Conservation (phyloP, 2,113 vertebrate species). For the Corythaeola cristata region DNA sequence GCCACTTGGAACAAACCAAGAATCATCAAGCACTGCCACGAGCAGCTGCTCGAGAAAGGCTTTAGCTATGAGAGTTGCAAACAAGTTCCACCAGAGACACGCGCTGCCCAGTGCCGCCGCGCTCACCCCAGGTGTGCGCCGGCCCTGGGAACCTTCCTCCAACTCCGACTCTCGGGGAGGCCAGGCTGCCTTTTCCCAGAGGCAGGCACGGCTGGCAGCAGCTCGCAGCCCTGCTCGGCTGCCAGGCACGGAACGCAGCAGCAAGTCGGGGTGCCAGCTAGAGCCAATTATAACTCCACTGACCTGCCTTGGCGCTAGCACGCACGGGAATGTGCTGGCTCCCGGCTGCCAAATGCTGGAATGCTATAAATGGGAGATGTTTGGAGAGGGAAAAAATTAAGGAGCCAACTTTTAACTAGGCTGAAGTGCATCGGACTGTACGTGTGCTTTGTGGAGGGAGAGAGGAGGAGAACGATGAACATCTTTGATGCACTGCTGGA, state of each 20-base stretch:
- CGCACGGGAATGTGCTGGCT: neutral
- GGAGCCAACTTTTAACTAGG: slow-evolving; percentile 46
- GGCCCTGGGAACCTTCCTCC: neutral
- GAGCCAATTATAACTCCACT: neutral
- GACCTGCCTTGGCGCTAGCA: neutral
- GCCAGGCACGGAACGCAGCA: neutral
- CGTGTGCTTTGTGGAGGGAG: neutral
- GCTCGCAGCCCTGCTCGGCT: neutral
- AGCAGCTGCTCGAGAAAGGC: neutral
- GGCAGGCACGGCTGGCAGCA: neutral
- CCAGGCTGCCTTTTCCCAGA: neutral
- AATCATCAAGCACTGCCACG: rapidly evolving
- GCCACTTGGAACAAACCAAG: neutral
- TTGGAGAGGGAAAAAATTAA: neutral
- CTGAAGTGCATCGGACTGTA: neutral
- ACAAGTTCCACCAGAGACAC: neutral
- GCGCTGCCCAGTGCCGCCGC: rapidly evolving
- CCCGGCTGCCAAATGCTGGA: slow-evolving; percentile 29
- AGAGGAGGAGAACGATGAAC: neutral
- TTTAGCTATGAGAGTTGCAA: rapidly evolving
- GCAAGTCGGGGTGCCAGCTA: neutral
- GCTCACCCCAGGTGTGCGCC: neutral
- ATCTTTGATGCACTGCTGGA: neutral
- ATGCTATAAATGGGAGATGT: slow-evolving; percentile 58
- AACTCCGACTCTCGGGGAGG: neutral